phyloP scores from a whole-genome alignment of 2,888 invertebrate genomes.

The Nomada lathburiana region DNA sequence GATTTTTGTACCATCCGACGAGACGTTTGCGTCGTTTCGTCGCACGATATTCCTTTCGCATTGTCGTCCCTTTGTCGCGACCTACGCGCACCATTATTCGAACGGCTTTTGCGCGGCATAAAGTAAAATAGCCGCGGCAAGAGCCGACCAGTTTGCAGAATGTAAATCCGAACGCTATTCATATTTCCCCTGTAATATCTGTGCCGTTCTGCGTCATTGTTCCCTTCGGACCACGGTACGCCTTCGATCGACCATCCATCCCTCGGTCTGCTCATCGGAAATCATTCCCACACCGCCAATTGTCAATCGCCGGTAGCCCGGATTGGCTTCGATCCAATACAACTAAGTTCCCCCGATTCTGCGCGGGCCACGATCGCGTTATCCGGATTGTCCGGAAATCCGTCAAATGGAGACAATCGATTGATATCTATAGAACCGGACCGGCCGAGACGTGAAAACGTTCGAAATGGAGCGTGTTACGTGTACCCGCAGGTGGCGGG shows the following conservation, averaged over 20 bases:
- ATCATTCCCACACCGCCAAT: slow-evolving; percentile 79
- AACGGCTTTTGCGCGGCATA: slow-evolving; percentile 6
- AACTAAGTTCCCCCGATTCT: slow-evolving; percentile 74
- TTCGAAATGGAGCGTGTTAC: slow-evolving; percentile 27
- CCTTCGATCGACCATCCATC: slow-evolving; percentile 47
- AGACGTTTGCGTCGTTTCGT: background rate
- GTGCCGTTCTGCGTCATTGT: slow-evolving; percentile 51
- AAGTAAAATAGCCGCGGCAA: slow-evolving; percentile 11
- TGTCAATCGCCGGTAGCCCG: slow-evolving; percentile 73
- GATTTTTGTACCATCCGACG: background rate
- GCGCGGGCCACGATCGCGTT: slow-evolving; percentile 69
- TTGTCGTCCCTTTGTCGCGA: background rate
- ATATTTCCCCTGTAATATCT: slow-evolving; percentile 57
- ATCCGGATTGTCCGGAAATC: slow-evolving; percentile 73
- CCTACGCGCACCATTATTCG: slow-evolving; percentile 16
- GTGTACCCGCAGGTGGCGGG: slow-evolving; percentile 23
- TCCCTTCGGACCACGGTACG: slow-evolving; percentile 25
- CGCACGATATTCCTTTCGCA: background rate
- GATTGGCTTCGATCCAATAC: slow-evolving; percentile 75
- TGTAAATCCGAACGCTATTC: slow-evolving; percentile 37
- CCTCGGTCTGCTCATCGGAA: slow-evolving; percentile 75
- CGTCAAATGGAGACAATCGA: slow-evolving; percentile 63
- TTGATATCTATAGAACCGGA: slow-evolving; percentile 21
- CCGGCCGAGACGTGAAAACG: slow-evolving; percentile 18
- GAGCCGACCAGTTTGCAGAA: background rate